Conservation (phyloP, 2,797 vertebrate species). For the Rhadinocentrus ornatus region DNA sequence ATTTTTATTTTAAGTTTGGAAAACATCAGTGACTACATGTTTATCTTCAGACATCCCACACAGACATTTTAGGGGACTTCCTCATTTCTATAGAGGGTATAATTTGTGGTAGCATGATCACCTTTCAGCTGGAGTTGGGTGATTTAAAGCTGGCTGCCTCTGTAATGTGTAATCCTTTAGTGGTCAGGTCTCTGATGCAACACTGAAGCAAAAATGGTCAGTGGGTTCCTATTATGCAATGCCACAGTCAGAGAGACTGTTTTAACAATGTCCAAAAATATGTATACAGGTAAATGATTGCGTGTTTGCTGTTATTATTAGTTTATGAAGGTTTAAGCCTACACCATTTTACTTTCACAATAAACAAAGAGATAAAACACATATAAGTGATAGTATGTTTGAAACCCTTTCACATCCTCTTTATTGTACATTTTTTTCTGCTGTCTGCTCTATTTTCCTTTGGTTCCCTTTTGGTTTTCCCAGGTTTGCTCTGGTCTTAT, state of each 20-base stretch:
- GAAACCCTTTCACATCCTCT: slow-evolving; percentile 60
- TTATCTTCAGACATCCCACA: slow-evolving; percentile 42
- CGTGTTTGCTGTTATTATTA: slow-evolving; percentile 29
- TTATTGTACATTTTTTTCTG: slow-evolving; percentile 51
- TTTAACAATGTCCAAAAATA: slow-evolving; percentile 63
- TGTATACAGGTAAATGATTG: not conserved
- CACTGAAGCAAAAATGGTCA: slow-evolving; percentile 66
- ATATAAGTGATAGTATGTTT: not conserved
- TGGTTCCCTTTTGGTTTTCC: slow-evolving; percentile 28
- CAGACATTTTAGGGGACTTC: slow-evolving; percentile 70
- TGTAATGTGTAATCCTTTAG: slow-evolving; percentile 68
- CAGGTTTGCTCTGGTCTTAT: slow-evolving; percentile 40
- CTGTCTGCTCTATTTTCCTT: slow-evolving; percentile 30
- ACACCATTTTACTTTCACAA: not conserved
- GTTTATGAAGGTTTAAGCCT: slow-evolving; percentile 2
- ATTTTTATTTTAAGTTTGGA: slow-evolving; percentile 40
- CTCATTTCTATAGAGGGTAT: slow-evolving; percentile 65
- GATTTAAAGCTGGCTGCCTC: slow-evolving; percentile 58
- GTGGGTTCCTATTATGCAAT: slow-evolving; percentile 65
- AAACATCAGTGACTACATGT: slow-evolving; percentile 67
- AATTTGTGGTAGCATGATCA: slow-evolving; percentile 65
- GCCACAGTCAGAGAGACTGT: slow-evolving; percentile 30
- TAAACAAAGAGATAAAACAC: not conserved
- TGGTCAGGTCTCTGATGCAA: slow-evolving; percentile 77
- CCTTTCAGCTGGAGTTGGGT: slow-evolving; percentile 33